These are phyloP conservation scores for Chrysopilus asiliformis DNA, from an alignment of 2,888 invertebrate genomes.

Conservation along the genomic window DNA sequence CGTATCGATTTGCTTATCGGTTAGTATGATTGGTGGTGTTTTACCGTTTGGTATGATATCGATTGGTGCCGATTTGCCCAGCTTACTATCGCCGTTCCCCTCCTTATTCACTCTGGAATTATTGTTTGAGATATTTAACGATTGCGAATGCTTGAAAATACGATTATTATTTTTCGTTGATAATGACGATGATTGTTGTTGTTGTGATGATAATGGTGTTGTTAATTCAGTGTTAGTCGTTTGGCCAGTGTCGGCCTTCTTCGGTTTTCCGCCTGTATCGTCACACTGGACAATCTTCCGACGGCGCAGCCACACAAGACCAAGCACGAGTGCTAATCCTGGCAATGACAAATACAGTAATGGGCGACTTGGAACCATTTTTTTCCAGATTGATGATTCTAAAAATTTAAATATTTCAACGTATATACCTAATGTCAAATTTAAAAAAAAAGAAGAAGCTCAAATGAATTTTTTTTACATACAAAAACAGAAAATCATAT, in stretches of 20 bases:
- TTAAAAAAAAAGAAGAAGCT: too few relatives aligned
- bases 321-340: conserved; percentile 63
- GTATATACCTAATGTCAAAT: too few relatives aligned
- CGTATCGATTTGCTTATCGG: conserved; percentile 53
- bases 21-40: conserved; percentile 43
- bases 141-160: conserved; percentile 6
- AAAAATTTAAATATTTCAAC: too few relatives aligned
- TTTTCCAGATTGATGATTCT: conserved; percentile 11
- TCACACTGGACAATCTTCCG: conserved; percentile 59
- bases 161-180: conserved; percentile 12
- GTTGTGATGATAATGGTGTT: too few relatives aligned
- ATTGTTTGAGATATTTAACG: conserved; percentile 9
- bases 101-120: conserved; percentile 21
- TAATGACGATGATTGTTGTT: too few relatives aligned
- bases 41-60: conserved; percentile 47
- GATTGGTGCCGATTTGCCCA: conserved; percentile 53
- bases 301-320: conserved; percentile 69
- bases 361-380: conserved; percentile 67
- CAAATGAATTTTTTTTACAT: too few relatives aligned
- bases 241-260: conserved; percentile 20
- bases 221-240: conserved; percentile 5
- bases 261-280: conserved; percentile 49
- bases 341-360: conserved; percentile 66
- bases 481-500: too few relatives aligned
- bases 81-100: conserved; percentile 23